Base-by-base conservation (phyloP, 2,888 invertebrate species). In the Volucella inflata region DNA sequence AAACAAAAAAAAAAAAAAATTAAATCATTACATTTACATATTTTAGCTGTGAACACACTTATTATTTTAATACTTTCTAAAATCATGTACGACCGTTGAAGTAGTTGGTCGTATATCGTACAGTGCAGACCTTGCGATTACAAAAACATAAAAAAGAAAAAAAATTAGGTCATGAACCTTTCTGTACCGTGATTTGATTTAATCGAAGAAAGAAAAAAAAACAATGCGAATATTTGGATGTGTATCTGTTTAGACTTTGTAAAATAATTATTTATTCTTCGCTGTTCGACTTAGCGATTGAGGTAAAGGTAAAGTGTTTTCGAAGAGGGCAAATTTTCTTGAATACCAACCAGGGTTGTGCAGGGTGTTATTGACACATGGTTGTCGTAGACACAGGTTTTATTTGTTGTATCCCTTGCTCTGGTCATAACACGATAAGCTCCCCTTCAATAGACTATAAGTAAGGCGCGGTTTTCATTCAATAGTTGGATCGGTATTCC, bases 121-220 rank as follows among this genome's bases (percentile, higher is more conserved):
- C 10, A 14, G 17, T 50, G 6, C 30, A 30, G 30, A 30, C 30
- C 50, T 74, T 62, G 53, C 64, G 74, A 74, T 53, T 62, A 64
- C 4, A 30, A 6, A 30, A 30, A 30, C 4, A 21, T 2, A 21
- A 2, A 21, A 21, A 21, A 21, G 4, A 30, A 8, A 12, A 3
- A 17, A 68, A 80, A 75, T 62, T 80, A 75, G 80, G 80, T 80
- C 80, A 80, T 75, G 75, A 75, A 75, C 80, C 80, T 68, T 72
- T 75, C 53, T 53, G 48, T 11, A 71, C 38, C 46, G 21, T 64
- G 36, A 21, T 71, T 57, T 12, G 6, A 14, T 42, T 2, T 46
- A 2, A 11, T 53, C 36, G 21, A 21, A 16, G 21, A 21, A 60
- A 60, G 30, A 42, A 21, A 21, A n/a, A 60, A 60, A 42, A 16